Base-by-base conservation (phyloP, 2,888 invertebrate genomes). In the Copidosoma aretas region DNA sequence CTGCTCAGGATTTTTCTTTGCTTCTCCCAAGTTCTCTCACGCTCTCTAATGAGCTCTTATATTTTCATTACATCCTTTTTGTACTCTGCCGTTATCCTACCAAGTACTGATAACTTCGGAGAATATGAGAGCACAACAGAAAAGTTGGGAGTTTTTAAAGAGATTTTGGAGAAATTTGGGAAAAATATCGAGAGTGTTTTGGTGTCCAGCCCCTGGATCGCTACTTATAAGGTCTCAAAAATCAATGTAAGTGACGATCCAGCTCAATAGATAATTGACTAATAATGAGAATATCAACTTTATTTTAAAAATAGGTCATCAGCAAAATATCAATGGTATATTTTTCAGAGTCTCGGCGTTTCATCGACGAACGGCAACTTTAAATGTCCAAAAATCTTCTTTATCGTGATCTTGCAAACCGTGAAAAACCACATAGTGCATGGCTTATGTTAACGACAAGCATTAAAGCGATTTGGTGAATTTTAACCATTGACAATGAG, bases 401-500 rank as follows among this genome's bases (percentile, higher is more conserved):
- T 25, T 51, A 67, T 53, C 58, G 68, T 52, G 64, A 43, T 14
- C 46, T 70, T 15, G 5, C 62, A 46, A 72, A 76, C 75, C 65
- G 72, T 63, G 64, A 73, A 54, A 63, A 43, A 17, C 57, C 43
- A 60, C 60, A 43, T 21, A 64, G 71, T 19, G 25, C 60, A 0
- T 73, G 74, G 72, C 21, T 73, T 43, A 72, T 71, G 52, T 73
- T 72, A 61, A 73, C 71, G 10, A 32, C 67, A 64, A 67, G 46
- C 58, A 62, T 43, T 17, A 70, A 68, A 10, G 53, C 51, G 51
- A 53, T 74, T 73, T 62, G 59, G 66, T 43, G 69, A 63, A 32
- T 25, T 67, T 63, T 22, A 66, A 68, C 22, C 68, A 32, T 32
- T 71, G 39, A 22, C 58, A 22, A 59, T 67, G 56, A 73, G 71